Percentiles rank a stretch among this genome's conserved stretches.
These are phyloP conservation scores for Istiophorus platypterus DNA, from an alignment of 2,113 vertebrate species.

Conservation along the genomic window DNA sequence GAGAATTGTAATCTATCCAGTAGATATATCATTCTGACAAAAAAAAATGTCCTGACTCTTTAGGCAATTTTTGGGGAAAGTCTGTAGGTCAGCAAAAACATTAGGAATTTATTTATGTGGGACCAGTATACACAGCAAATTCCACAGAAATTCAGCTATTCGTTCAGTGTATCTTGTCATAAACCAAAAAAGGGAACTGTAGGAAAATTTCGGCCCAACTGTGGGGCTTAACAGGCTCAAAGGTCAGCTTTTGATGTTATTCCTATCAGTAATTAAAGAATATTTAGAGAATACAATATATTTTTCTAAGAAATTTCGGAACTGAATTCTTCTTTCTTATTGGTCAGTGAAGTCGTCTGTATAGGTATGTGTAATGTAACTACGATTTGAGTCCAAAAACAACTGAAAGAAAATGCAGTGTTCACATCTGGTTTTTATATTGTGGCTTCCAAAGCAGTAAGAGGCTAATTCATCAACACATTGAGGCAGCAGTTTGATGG, in stretches of 20 bases:
- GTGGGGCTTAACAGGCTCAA: background rate
- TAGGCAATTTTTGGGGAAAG: background rate
- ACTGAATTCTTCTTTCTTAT: background rate
- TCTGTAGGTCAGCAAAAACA: background rate
- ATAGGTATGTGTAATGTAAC: slow-evolving; percentile 7
- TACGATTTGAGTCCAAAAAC: slow-evolving; percentile 5
- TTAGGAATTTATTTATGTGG: background rate
- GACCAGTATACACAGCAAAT: background rate
- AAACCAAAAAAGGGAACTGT: background rate
- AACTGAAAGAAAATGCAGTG: slow-evolving; percentile 1
- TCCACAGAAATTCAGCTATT: background rate
- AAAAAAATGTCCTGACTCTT: background rate
- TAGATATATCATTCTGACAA: background rate
- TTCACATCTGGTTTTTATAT: slow-evolving; percentile 35
- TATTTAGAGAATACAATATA: background rate
- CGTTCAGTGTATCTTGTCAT: background rate
- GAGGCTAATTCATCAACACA: background rate
- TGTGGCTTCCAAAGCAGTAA: slow-evolving; percentile 12
- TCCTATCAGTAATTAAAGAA: background rate
- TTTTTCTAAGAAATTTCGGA: background rate
- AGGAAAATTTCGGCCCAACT: background rate
- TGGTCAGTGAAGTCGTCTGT: slow-evolving; percentile 13
- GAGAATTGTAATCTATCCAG: background rate
- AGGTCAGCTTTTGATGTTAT: background rate
- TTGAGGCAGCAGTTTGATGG: background rate